phyloP scores from a whole-genome alignment of 2,888 invertebrate species.

The Ectemnius cavifrons region DNA sequence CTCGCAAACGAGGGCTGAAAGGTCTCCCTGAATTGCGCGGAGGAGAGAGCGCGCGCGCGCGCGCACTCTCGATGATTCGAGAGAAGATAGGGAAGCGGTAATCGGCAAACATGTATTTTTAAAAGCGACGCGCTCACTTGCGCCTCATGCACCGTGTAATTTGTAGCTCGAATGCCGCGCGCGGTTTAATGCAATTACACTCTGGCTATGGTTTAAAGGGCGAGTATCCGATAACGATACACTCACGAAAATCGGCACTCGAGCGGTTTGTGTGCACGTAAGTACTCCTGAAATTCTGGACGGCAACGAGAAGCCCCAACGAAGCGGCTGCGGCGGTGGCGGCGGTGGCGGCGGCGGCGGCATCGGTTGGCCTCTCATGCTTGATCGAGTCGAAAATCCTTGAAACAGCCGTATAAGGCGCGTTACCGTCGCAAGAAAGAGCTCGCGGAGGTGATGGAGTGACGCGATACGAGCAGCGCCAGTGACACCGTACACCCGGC shows the following conservation, averaged over 20 bases:
- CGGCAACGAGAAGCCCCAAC: conserved; percentile 43
- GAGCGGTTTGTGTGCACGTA: conserved; percentile 6
- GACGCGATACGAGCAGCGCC: conserved; percentile 57
- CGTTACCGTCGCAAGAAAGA: conserved; percentile 45
- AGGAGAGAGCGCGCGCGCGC: conserved; percentile 13
- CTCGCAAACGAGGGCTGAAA: conserved; percentile 49
- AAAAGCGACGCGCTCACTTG: no score
- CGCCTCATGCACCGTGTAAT: no score
- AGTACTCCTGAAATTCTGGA: conserved; percentile 49
- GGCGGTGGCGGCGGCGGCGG: background rate
- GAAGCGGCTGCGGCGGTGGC: no score
- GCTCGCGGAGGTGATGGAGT: conserved; percentile 58
- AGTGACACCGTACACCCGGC: conserved; percentile 62
- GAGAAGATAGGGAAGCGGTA: no score
- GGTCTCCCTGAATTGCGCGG: conserved; percentile 14
- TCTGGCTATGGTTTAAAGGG: background rate
- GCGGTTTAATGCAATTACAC: no score
- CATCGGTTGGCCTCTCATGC: conserved; percentile 29
- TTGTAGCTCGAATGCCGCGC: no score
- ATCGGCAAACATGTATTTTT: no score
- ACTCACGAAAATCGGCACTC: conserved; percentile 10
- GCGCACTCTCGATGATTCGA: no score
- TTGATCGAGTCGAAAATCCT: conserved; percentile 56
- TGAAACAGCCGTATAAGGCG: conserved; percentile 51
- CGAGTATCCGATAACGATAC: conserved; percentile 28